phyloP scores from a whole-genome alignment of 2,113 vertebrate genomes.

The Thamnaconus septentrionalis region DNA sequence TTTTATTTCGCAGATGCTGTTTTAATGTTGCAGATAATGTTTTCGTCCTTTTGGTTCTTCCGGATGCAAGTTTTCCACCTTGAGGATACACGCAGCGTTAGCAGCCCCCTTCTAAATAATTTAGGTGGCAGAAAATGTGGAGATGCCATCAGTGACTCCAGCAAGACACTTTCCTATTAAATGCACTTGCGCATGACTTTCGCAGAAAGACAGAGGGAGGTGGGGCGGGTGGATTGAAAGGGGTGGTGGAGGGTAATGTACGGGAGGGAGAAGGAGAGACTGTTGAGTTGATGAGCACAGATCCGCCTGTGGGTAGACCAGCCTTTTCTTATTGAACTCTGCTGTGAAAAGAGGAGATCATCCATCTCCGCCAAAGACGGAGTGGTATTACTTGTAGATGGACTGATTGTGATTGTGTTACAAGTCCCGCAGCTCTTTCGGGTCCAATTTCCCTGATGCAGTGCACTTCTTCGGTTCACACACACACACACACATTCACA shows the following conservation, averaged over 20 bases:
- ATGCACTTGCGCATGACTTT: constrained; percentile 8
- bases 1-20: no score
- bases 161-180: constrained; percentile 3
- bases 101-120: no score
- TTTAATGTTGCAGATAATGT: no score
- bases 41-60: no score
- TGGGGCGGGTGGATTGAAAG: no score
- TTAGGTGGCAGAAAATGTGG: no score
- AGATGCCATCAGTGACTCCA: background rate
- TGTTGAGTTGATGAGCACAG: constrained; percentile 35
- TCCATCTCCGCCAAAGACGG: constrained; percentile 38
- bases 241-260: background rate
- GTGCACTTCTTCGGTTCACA: background rate
- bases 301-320: constrained; percentile 38
- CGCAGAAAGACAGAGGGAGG: background rate
- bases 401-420: constrained; percentile 34
- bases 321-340: constrained; percentile 47
- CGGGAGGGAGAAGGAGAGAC: background rate
- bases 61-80: no score
- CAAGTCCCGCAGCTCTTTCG: constrained; percentile 20
- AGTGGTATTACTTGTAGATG: constrained; percentile 20
- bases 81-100: no score
- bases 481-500: background rate
- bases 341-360: constrained; percentile 35
- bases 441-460: background rate